These are phyloP conservation scores for Graphium colonna DNA, from an alignment of 2,888 invertebrate genomes.

Conservation along the genomic window DNA sequence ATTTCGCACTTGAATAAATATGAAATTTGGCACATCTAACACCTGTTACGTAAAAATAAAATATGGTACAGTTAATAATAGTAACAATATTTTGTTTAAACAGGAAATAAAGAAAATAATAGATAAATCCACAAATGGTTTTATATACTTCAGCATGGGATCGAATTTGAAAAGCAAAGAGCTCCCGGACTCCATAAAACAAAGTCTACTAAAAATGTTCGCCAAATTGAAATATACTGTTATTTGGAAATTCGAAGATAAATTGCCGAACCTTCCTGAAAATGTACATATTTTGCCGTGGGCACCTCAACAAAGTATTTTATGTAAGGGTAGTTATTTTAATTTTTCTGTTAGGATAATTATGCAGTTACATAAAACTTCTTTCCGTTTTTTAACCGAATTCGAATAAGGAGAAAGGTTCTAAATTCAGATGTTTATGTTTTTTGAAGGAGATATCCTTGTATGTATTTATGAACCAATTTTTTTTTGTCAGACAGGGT, in stretches of 20 bases:
- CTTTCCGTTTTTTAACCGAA: neutral
- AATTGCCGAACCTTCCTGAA: conserved; percentile 43
- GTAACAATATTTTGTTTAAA: no score
- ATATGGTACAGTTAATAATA: no score
- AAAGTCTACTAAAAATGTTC: conserved; percentile 45
- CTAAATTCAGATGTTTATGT: no score
- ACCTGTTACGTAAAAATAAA: no score
- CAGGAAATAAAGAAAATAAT: conserved; percentile 53
- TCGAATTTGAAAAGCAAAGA: conserved; percentile 46
- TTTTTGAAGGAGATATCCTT: no score
- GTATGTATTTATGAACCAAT: no score
- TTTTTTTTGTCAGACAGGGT: no score
- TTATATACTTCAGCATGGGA: conserved; percentile 65
- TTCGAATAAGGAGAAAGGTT: no score
- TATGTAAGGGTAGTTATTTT: conserved; percentile 38
- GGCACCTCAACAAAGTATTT: conserved; percentile 59
- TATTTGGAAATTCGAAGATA: conserved; percentile 58
- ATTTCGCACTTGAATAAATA: no score
- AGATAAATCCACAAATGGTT: conserved; percentile 51
- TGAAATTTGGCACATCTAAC: no score
- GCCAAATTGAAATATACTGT: conserved; percentile 52
- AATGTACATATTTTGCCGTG: conserved; percentile 66
- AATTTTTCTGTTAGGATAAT: neutral
- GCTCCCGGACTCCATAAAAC: conserved; percentile 40
- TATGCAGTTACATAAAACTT: neutral